These are phyloP conservation scores for Brienomyrus longianalis DNA, from an alignment of 2,113 vertebrate species.

Conservation along the genomic window DNA sequence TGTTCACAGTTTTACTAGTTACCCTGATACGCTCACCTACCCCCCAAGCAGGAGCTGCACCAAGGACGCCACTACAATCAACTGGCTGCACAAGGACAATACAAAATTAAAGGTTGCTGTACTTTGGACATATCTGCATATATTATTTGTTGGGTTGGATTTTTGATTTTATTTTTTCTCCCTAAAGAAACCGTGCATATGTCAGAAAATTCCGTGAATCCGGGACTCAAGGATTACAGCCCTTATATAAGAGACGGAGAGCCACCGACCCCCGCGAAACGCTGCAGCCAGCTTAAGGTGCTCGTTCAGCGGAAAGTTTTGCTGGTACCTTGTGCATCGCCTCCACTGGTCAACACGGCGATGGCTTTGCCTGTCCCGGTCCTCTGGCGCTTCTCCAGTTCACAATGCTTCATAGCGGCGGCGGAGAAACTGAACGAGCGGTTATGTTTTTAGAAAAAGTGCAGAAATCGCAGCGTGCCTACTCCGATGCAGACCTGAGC, in stretches of 20 bases:
- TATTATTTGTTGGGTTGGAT: not conserved
- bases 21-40: not conserved
- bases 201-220: not conserved
- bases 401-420: conserved; percentile 54
- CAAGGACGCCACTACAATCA: not conserved
- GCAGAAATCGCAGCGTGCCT: not conserved
- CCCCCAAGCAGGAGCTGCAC: not conserved
- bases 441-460: not conserved
- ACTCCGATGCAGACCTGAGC: not conserved
- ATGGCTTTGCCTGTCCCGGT: conserved; percentile 78
- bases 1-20: not conserved
- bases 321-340: conserved; percentile 83
- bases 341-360: conserved; percentile 86
- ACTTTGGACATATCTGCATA: not conserved
- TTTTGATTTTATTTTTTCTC: not conserved
- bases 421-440: no score
- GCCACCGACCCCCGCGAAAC: not conserved
- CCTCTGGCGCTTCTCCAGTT: conserved; percentile 71
- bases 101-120: not conserved
- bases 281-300: not conserved
- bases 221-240: not conserved
- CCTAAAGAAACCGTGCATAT: not conserved
- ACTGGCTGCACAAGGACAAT: not conserved
- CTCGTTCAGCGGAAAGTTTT: not conserved
- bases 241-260: not conserved